These are phyloP conservation scores for Callithrix jacchus DNA, from an alignment of 2,113 vertebrate species.

Conservation along the genomic window DNA sequence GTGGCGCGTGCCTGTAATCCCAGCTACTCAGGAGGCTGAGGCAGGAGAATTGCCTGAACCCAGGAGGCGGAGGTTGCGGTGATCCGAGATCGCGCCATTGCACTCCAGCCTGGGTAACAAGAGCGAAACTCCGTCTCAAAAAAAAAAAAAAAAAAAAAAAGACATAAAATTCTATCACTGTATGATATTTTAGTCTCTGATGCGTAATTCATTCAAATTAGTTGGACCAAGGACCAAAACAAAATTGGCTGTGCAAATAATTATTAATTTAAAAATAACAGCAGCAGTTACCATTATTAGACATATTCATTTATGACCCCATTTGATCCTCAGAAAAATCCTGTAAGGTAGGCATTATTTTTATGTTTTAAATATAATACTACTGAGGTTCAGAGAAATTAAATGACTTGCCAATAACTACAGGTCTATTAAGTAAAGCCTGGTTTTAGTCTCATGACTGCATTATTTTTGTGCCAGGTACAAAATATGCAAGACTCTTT, in stretches of 20 bases:
- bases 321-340: slow-evolving; percentile 17
- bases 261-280: neutral
- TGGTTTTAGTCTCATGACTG: neutral
- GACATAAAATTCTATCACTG: too few relatives aligned
- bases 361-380: neutral
- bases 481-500: neutral
- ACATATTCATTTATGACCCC: neutral
- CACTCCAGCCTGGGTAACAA: too few relatives aligned
- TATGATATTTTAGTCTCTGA: neutral
- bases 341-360: neutral
- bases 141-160: too few relatives aligned
- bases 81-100: too few relatives aligned
- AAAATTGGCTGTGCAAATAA: slow-evolving; percentile 13
- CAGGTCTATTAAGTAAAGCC: neutral
- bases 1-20: too few relatives aligned
- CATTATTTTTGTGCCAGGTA: neutral
- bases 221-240: neutral
- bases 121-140: too few relatives aligned
- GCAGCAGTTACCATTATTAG: neutral
- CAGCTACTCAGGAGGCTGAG: too few relatives aligned
- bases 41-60: too few relatives aligned
- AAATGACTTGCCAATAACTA: neutral
- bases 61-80: too few relatives aligned
- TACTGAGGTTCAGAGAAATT: neutral
- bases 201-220: neutral